These are phyloP conservation scores for Myrmecophaga tridactyla DNA, from an alignment of 2,113 vertebrate genomes.

Conservation along the genomic window DNA sequence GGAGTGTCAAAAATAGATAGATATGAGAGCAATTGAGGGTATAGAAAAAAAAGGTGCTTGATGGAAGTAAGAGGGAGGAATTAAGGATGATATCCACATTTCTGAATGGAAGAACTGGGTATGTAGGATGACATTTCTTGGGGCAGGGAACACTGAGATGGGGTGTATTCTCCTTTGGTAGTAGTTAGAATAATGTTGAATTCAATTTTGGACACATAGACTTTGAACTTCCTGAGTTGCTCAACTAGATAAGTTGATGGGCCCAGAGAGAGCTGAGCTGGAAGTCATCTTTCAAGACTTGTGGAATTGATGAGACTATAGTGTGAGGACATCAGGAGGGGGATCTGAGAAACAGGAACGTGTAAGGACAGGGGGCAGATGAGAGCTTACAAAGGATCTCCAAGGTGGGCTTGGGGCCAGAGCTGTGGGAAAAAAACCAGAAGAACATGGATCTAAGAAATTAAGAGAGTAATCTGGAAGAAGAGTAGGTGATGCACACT, in stretches of 20 bases:
- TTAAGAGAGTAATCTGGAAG: background rate
- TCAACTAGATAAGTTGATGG: fast-evolving
- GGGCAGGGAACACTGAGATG: background rate
- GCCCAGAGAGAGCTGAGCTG: too few relatives aligned
- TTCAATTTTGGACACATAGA: background rate
- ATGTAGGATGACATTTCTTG: too few relatives aligned
- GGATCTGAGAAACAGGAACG: background rate
- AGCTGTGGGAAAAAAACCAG: background rate
- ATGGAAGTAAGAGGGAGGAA: background rate
- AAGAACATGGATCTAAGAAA: background rate
- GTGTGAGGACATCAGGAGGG: background rate
- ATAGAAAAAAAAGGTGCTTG: too few relatives aligned
- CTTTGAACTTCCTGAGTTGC: background rate
- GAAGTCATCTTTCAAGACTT: background rate
- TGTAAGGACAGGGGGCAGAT: background rate
- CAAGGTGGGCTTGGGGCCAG: background rate
- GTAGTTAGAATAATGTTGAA: background rate
- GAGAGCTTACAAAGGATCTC: background rate
- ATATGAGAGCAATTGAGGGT: background rate
- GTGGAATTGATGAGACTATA: fast-evolving
- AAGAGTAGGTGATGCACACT: fast-evolving
- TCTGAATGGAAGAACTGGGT: background rate
- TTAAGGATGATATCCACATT: fast-evolving
- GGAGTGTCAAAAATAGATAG: background rate
- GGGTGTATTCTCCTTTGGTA: background rate